These are phyloP conservation scores for Oreochromis tanganicae DNA, from an alignment of 2,113 vertebrate genomes.

Conservation along the genomic window DNA sequence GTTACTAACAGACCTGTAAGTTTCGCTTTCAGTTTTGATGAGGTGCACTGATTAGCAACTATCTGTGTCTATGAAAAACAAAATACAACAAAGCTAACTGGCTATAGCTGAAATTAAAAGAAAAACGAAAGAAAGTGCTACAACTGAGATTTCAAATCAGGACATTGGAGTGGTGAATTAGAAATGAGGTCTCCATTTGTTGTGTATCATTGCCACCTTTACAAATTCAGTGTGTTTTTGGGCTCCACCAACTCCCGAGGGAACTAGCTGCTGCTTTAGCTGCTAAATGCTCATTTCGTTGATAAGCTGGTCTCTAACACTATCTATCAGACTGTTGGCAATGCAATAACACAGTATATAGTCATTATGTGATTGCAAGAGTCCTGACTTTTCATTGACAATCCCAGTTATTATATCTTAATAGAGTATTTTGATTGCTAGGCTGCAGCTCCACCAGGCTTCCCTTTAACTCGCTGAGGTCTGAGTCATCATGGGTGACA, in stretches of 20 bases:
- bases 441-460: not conserved
- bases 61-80: not conserved
- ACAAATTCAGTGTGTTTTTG: not conserved
- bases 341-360: not conserved
- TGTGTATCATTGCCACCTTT: not conserved
- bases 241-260: not conserved
- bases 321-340: not conserved
- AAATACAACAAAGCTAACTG: not conserved
- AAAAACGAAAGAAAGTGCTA: not conserved
- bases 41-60: not conserved
- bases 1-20: not conserved
- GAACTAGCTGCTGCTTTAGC: not conserved
- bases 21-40: not conserved
- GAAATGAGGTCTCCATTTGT: not conserved
- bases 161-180: not conserved
- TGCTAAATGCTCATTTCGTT: not conserved
- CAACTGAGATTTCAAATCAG: not conserved
- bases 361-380: not conserved
- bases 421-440: not conserved
- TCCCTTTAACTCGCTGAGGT: not conserved
- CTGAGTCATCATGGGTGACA: not conserved
- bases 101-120: not conserved
- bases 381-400: not conserved
- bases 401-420: not conserved
- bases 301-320: not conserved